Evolutionary conservation across 2,113 vertebrate genomes (phyloP).

Genomic region (Myocastor coypus): DNA sequence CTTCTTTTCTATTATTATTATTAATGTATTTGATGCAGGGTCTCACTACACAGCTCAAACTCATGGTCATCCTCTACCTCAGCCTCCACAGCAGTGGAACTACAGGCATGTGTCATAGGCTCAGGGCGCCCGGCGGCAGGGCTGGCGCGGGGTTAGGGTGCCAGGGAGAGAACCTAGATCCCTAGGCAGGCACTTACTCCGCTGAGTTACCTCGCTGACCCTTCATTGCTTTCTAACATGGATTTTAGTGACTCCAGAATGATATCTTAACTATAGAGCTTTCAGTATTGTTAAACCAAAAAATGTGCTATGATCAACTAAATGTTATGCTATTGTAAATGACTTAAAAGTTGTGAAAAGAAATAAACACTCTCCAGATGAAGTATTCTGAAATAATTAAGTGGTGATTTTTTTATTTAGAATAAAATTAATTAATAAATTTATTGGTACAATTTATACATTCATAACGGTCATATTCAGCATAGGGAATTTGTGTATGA

Average conservation of each 20-base stretch:
- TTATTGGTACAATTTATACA: neutral
- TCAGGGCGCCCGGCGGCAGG: too few relatives aligned
- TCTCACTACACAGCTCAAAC: too few relatives aligned
- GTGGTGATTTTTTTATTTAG: neutral
- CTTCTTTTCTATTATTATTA: too few relatives aligned
- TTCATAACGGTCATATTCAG: neutral
- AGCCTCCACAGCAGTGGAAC: too few relatives aligned
- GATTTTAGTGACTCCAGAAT: neutral
- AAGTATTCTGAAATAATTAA: neutral
- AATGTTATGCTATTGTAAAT: neutral
- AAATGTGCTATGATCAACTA: neutral
- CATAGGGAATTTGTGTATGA: neutral
- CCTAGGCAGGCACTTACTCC: too few relatives aligned
- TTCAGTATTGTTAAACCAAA: neutral
- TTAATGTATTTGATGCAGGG: too few relatives aligned
- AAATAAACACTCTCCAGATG: neutral
- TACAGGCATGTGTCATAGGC: too few relatives aligned
- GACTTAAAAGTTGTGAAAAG: neutral
- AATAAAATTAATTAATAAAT: too few relatives aligned
- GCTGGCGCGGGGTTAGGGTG: too few relatives aligned
- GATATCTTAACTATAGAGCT: neutral
- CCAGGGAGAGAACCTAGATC: too few relatives aligned
- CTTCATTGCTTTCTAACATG: neutral
- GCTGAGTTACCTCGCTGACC: too few relatives aligned
- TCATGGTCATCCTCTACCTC: too few relatives aligned